Percentiles rank a stretch among this genome's conserved stretches.
Evolutionary conservation across 1,140 invertebrate species (phyloP).

Genomic region (Whitmania pigra): DNA sequence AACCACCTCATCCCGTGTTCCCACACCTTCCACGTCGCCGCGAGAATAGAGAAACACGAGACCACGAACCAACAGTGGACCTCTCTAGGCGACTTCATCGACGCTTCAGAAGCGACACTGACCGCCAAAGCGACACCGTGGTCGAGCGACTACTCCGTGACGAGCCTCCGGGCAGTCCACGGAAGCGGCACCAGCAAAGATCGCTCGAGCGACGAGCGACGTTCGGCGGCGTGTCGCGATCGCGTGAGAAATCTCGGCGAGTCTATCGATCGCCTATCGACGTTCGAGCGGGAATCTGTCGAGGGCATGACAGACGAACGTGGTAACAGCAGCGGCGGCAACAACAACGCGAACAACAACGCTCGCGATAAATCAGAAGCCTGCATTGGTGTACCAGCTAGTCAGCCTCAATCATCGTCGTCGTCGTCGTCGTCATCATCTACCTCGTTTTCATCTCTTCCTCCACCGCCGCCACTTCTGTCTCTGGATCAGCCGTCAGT

Average conservation of each 20-base stretch:
- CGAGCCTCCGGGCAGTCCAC: background rate
- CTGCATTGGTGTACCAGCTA: too few relatives aligned
- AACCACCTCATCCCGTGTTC: background rate
- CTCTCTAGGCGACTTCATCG: background rate
- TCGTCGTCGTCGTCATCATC: too few relatives aligned
- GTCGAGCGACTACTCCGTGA: constrained; percentile 5
- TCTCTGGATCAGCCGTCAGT: too few relatives aligned
- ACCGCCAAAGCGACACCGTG: background rate
- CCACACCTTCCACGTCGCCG: background rate
- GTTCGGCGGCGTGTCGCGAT: too few relatives aligned
- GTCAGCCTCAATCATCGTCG: too few relatives aligned
- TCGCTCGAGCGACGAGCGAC: background rate
- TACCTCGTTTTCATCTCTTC: too few relatives aligned
- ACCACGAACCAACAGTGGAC: background rate
- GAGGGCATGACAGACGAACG: background rate
- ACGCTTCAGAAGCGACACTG: background rate
- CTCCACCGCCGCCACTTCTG: too few relatives aligned
- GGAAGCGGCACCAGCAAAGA: background rate
- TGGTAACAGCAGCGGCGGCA: background rate
- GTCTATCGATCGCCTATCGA: too few relatives aligned
- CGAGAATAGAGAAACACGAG: background rate
- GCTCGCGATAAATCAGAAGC: background rate
- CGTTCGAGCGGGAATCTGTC: background rate
- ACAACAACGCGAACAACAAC: background rate
- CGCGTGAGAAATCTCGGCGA: too few relatives aligned